These are phyloP conservation scores for Stenurella melanura DNA, from an alignment of 2,888 invertebrate genomes.

Conservation along the genomic window DNA sequence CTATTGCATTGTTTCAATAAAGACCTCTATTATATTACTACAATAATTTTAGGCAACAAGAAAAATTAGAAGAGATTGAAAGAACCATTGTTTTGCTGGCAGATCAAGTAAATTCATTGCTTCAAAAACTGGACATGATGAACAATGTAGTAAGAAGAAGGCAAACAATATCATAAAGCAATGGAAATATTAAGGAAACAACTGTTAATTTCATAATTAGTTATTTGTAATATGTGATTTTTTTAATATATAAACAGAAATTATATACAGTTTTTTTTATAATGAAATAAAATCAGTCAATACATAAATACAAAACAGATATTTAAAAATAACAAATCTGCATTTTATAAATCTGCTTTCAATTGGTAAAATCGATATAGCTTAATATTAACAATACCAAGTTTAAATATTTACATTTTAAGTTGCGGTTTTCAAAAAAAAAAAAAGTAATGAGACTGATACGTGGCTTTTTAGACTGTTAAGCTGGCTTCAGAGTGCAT, in stretches of 20 bases:
- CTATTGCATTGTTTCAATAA: no score
- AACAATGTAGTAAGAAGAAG: constrained; percentile 57
- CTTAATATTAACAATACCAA: constrained; percentile 46
- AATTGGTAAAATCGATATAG: constrained; percentile 37
- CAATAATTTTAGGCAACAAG: constrained; percentile 65
- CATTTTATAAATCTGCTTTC: constrained; percentile 62
- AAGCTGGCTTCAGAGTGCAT: no score
- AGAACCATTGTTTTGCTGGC: constrained; percentile 58
- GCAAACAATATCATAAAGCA: constrained; percentile 40
- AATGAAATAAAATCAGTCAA: constrained; percentile 64
- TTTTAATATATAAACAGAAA: constrained; percentile 62
- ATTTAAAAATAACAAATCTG: constrained; percentile 49
- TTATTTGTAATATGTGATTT: constrained; percentile 56
- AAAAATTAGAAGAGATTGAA: constrained; percentile 64
- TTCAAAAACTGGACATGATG: constrained; percentile 63
- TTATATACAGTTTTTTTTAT: constrained; percentile 63
- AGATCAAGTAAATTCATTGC: constrained; percentile 59
- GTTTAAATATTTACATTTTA: constrained; percentile 44
- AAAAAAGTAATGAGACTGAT: constrained; percentile 16
- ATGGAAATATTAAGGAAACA: constrained; percentile 36
- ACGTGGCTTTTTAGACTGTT: no score
- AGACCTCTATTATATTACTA: no score
- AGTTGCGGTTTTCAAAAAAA: constrained; percentile 37
- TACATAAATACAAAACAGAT: constrained; percentile 53
- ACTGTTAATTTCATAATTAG: constrained; percentile 51